Base-by-base conservation (phyloP, 2,113 vertebrate species). In the Piaya cayana region DNA sequence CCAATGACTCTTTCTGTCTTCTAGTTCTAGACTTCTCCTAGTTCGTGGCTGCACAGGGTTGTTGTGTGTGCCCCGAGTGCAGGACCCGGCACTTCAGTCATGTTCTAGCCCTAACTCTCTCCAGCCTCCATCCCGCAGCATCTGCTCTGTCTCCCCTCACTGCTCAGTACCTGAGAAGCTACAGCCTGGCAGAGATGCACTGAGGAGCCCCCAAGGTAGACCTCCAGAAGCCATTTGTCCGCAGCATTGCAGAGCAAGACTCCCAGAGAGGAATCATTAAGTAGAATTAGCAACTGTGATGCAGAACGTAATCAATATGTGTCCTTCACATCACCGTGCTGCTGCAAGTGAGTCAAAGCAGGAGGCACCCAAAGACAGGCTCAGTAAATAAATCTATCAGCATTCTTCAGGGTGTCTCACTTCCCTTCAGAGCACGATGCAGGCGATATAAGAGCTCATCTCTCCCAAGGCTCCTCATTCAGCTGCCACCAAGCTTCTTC, bases 351-450 rank as follows among this genome's bases (percentile, higher is more conserved):
- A 96, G 78, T 95, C 95, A 96, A 95, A 59, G 62, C 39, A 21
- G 92, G 64, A 94, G 88, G 82, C 6, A 91, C 42, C 85, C 7
- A 9, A 12, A 49, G 47, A 50, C 26, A 4, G 21, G 76, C 8
- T 76, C 55, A 2, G 47, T 62, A n/a, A 93, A 89, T 89, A 72
- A 56, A 88, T 49, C 77, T 69, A 85, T 91, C 92, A 84, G 69
- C 92, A 95, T 96, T 96, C 94, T 92, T 92, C 13, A 64, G 83
- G 53, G 83, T 92, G 78, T 93, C 88, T 94, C 95, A 96, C 74
- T 91, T 95, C 94, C 94, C 94, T 55, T n/a, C 4, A 29, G 56
- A 94, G 55, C 22, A 0, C 26, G 1, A 4, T 6, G 20, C 5
- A 5, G 1, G 45, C 4, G 0, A 4, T 59, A 96, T 96, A 96